A percentile compares a stretch with the other conserved stretches of the same genome.
These are phyloP conservation scores for Diadumene lineata DNA, from an alignment of 92 coral and sea anemone genomes.

Conservation along the genomic window DNA sequence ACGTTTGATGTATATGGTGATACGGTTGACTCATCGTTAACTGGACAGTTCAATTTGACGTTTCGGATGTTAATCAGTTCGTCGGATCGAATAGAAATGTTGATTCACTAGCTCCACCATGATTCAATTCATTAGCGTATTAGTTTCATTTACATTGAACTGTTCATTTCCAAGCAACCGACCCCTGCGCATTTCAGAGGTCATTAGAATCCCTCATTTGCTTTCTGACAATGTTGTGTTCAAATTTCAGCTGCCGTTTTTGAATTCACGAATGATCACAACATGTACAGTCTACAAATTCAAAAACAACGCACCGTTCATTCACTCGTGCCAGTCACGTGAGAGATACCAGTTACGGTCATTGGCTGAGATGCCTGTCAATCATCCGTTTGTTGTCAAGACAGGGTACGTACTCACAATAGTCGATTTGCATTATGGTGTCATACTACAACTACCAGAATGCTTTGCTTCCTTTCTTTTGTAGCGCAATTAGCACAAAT, in stretches of 20 bases:
- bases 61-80: too few relatives aligned
- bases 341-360: conserved; percentile 7
- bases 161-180: too few relatives aligned
- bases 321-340: conserved; percentile 13
- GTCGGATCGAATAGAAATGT: not conserved
- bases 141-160: not conserved
- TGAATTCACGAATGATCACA: conserved; percentile 1
- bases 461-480: too few relatives aligned
- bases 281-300: not conserved
- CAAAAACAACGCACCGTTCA: not conserved
- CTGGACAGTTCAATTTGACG: too few relatives aligned
- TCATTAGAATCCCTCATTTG: too few relatives aligned
- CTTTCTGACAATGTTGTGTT: too few relatives aligned
- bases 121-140: not conserved
- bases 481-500: too few relatives aligned
- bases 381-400: not conserved
- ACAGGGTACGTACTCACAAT: conserved; percentile 7
- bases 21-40: too few relatives aligned
- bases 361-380: not conserved
- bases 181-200: too few relatives aligned
- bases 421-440: too few relatives aligned
- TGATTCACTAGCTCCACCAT: not conserved
- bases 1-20: too few relatives aligned
- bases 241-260: not conserved
- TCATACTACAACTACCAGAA: too few relatives aligned